A percentile compares a stretch with the other conserved stretches of the same genome.
Conservation (phyloP, 2,113 vertebrate genomes). For the Plectropomus leopardus region DNA sequence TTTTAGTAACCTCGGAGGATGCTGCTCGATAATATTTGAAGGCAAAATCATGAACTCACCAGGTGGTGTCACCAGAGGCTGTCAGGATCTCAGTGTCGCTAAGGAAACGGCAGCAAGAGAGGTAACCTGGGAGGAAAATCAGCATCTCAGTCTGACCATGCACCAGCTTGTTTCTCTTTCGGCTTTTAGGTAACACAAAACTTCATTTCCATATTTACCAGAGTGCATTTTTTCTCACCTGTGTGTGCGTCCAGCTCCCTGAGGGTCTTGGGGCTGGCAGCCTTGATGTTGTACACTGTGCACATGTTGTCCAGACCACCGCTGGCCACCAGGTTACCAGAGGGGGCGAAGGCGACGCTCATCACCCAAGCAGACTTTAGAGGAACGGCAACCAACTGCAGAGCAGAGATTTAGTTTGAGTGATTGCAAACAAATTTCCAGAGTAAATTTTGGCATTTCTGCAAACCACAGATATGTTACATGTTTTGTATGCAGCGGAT, state of each 20-base stretch:
- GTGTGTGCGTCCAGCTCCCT: constrained; percentile 86
- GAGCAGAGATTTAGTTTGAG: background rate
- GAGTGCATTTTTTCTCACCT: constrained; percentile 65
- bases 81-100: constrained; percentile 84
- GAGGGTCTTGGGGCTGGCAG: constrained; percentile 80
- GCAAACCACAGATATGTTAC: no score
- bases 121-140: constrained; percentile 77
- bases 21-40: background rate
- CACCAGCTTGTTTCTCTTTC: rapidly evolving
- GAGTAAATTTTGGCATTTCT: no score
- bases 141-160: no score
- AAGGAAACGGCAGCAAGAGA: constrained; percentile 86
- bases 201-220: background rate
- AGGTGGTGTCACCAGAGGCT: constrained; percentile 88
- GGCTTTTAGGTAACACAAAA: background rate
- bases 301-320: constrained; percentile 87
- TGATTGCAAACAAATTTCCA: no score
- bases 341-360: constrained; percentile 86
- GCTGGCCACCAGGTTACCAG: constrained; percentile 85
- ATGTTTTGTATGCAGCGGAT: no score
- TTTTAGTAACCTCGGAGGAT: no score
- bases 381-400: constrained; percentile 83
- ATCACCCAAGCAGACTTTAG: constrained; percentile 89
- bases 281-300: constrained; percentile 85
- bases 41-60: constrained; percentile 70